phyloP scores from a whole-genome alignment of 2,113 vertebrate genomes.

The Colius striatus region DNA sequence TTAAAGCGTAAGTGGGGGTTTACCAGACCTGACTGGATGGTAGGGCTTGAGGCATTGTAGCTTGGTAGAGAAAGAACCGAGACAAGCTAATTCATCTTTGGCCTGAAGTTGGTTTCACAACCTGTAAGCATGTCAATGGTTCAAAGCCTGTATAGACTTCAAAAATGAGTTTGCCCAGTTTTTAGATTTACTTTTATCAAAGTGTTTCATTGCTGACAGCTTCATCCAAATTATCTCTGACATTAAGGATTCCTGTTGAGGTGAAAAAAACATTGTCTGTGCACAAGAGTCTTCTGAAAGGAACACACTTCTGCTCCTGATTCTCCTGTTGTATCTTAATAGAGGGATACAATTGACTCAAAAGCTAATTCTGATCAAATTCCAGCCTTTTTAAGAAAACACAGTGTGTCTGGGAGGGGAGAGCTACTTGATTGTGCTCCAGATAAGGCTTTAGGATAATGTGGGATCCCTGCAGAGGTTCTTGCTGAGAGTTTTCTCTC shows the following conservation, averaged over 20 bases:
- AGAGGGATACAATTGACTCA: background rate
- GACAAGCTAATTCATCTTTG: background rate
- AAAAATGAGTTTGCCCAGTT: background rate
- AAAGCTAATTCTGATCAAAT: background rate
- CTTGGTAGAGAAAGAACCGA: background rate
- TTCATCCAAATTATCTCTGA: background rate
- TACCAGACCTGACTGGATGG: background rate
- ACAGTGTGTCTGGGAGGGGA: background rate
- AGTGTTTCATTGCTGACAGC: background rate
- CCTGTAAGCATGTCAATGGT: background rate
- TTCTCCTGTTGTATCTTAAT: background rate
- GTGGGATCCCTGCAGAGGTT: background rate
- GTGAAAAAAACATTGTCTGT: background rate
- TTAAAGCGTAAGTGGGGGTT: background rate
- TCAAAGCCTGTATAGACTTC: background rate
- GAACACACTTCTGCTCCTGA: background rate
- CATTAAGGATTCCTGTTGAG: background rate
- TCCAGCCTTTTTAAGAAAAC: background rate
- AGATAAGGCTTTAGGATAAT: background rate
- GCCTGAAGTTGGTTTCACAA: background rate
- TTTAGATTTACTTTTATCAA: no score
- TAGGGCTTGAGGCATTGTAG: background rate
- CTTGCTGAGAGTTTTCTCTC: background rate
- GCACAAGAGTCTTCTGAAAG: background rate
- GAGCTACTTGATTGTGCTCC: background rate